A percentile compares a stretch with the other conserved stretches of the same genome.
These are phyloP conservation scores for Nestor notabilis DNA, from an alignment of 2,113 vertebrate species.

Conservation along the genomic window DNA sequence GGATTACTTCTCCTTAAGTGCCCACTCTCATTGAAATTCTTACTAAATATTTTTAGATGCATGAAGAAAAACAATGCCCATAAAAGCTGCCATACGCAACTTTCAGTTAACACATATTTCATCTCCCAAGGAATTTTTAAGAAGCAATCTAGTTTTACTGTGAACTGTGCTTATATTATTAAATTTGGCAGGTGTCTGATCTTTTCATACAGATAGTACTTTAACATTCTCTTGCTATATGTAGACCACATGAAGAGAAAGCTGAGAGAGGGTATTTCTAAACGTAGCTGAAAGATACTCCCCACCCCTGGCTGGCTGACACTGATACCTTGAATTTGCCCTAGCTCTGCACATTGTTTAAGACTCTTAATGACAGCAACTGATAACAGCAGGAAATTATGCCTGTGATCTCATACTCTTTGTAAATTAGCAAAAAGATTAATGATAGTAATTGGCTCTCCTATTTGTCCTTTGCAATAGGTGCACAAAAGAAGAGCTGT, in stretches of 20 bases:
- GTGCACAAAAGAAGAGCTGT: neutral
- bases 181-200: neutral
- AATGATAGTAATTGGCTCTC: slow-evolving; percentile 15
- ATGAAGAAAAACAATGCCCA: neutral
- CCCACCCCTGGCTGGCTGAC: neutral
- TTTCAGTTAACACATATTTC: neutral
- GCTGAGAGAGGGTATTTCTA: neutral
- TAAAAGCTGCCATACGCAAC: neutral
- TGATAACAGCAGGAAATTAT: neutral
- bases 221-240: neutral
- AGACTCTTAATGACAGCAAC: neutral
- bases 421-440: slow-evolving; percentile 41
- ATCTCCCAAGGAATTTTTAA: neutral
- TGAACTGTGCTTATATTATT: neutral
- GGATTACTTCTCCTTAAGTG: neutral
- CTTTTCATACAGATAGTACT: neutral
- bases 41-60: neutral
- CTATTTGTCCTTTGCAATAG: slow-evolving; percentile 13
- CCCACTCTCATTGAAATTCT: neutral
- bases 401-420: neutral
- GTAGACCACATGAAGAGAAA: neutral
- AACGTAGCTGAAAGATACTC: neutral
- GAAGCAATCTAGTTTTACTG: neutral
- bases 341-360: neutral
- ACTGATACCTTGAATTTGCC: slow-evolving; percentile 1